Evolutionary conservation across 1,140 invertebrate species (phyloP).

Genomic region (Oryzaephilus surinamensis): DNA sequence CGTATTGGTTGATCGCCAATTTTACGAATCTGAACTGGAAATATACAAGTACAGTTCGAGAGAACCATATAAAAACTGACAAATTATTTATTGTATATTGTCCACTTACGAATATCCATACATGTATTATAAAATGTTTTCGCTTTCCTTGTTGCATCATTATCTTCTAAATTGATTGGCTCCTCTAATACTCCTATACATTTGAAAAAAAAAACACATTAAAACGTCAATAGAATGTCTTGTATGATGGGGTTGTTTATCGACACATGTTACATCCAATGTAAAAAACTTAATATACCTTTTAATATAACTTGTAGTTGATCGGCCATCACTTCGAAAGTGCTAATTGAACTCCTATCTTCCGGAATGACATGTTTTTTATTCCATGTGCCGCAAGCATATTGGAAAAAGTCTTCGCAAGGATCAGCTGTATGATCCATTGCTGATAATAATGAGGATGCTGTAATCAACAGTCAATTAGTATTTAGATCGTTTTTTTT

Average conservation of each 20-base stretch:
- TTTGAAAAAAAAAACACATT: constrained; percentile 3
- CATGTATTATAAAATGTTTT: constrained; percentile 80
- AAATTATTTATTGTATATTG: too few species aligned
- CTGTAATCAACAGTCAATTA: constrained; percentile 42
- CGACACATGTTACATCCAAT: background rate
- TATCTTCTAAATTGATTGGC: constrained; percentile 49
- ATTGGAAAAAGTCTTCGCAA: constrained; percentile 83
- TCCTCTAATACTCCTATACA: constrained; percentile 61
- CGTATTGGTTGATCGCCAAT: constrained; percentile 55
- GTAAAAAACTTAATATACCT: constrained; percentile 37
- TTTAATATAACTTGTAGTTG: constrained; percentile 77
- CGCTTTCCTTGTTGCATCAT: constrained; percentile 64
- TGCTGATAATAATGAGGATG: constrained; percentile 68
- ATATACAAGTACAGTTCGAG: constrained; percentile 1
- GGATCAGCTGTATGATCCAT: constrained; percentile 75
- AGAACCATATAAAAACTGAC: background rate
- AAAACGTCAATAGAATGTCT: background rate
- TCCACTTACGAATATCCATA: constrained; percentile 73
- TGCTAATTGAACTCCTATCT: constrained; percentile 75
- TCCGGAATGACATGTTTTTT: constrained; percentile 81
- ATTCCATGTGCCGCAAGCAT: constrained; percentile 84
- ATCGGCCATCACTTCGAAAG: constrained; percentile 77
- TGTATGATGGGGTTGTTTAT: background rate
- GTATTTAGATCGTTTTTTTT: background rate
- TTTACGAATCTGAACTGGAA: constrained; percentile 57